Conservation (phyloP, 2,888 invertebrate species). For the Polietes domitor region DNA sequence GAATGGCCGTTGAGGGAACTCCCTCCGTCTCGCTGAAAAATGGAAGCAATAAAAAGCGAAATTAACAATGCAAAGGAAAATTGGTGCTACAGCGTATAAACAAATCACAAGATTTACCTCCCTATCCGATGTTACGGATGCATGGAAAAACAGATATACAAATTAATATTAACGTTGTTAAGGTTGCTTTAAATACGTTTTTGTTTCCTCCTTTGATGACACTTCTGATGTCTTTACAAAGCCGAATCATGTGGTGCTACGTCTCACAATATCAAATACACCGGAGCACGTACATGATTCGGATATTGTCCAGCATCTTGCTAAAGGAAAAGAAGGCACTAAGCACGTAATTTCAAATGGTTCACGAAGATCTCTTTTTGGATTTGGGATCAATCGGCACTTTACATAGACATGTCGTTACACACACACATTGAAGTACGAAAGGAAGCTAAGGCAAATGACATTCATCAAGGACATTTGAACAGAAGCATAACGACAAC, state of each 20-base stretch:
- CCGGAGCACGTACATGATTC: constrained; percentile 84
- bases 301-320: constrained; percentile 80
- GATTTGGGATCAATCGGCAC: neutral
- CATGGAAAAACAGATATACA: neutral
- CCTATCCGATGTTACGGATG: neutral
- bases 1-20: constrained; percentile 97
- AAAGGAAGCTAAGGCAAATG: constrained; percentile 67
- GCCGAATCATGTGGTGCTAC: constrained; percentile 90
- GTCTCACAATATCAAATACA: constrained; percentile 75
- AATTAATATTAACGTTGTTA: neutral
- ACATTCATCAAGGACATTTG: constrained; percentile 78
- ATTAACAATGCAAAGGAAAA: neutral
- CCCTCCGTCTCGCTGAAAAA: constrained; percentile 94
- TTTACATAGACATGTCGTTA: neutral
- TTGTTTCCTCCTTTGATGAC: constrained; percentile 14
- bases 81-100: neutral
- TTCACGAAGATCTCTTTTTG: neutral
- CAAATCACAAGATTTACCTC: neutral
- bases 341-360: neutral
- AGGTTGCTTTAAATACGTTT: neutral
- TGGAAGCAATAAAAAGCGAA: neutral
- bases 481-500: constrained; percentile 8
- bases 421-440: neutral
- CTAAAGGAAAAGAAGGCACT: too few species aligned
- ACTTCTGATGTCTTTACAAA: constrained; percentile 80